phyloP scores from a whole-genome alignment of 92 coral and sea anemone species.

The Phymanthus crucifer region DNA sequence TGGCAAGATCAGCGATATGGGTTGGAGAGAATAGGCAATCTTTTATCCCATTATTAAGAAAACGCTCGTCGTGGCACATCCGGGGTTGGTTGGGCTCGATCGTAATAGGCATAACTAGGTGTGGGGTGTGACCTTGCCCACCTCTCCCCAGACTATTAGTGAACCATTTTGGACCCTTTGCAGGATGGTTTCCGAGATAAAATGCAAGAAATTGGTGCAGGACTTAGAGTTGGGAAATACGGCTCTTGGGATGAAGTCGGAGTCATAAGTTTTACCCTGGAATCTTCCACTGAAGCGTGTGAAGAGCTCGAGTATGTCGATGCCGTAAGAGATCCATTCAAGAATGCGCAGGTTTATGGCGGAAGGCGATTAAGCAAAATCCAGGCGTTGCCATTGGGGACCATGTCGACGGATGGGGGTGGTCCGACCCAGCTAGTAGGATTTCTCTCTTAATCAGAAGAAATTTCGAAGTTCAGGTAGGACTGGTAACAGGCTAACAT shows the following conservation, averaged over 20 bases:
- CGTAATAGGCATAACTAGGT: slow-evolving; percentile 23
- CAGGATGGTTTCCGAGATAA: slow-evolving; percentile 19
- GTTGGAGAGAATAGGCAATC: slow-evolving; percentile 21
- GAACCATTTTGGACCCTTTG: slow-evolving; percentile 33
- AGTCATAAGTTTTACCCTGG: background rate
- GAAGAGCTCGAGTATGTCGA: slow-evolving; percentile 15
- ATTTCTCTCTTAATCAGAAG: background rate
- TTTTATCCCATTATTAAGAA: slow-evolving; percentile 28
- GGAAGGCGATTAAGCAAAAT: slow-evolving; percentile 16
- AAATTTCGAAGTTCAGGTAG: background rate
- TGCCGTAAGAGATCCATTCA: no score
- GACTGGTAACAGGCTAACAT: background rate
- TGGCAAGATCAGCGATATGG: slow-evolving; percentile 22
- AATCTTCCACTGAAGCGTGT: slow-evolving; percentile 21
- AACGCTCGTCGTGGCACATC: slow-evolving; percentile 35
- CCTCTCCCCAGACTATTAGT: slow-evolving; percentile 8
- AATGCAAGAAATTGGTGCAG: slow-evolving; percentile 5
- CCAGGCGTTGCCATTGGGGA: slow-evolving; percentile 1
- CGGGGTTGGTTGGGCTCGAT: slow-evolving; percentile 21
- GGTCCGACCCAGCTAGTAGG: slow-evolving; percentile 20
- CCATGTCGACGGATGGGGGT: slow-evolving; percentile 27
- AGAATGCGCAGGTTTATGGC: no score
- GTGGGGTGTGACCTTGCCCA: slow-evolving; percentile 9
- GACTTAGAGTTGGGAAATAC: slow-evolving; percentile 30
- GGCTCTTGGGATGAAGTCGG: background rate